These are phyloP conservation scores for Xylocopa sonorina DNA, from an alignment of 1,140 invertebrate genomes.

Conservation along the genomic window DNA sequence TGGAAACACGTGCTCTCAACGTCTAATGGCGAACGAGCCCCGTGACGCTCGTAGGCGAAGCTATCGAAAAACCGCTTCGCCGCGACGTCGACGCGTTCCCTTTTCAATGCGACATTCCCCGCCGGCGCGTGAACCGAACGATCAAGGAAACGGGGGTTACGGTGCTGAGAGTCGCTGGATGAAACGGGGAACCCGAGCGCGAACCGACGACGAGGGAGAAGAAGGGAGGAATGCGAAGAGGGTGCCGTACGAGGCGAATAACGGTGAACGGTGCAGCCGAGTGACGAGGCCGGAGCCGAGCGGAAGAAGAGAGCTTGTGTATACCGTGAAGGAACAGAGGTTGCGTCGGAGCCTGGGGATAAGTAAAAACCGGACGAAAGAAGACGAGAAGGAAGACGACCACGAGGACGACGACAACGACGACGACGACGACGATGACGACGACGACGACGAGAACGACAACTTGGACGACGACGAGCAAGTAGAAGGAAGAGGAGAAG, in stretches of 20 bases:
- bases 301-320: slow-evolving; percentile 53
- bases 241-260: slow-evolving; percentile 59
- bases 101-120: background rate
- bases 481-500: slow-evolving; percentile 19
- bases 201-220: background rate
- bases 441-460: slow-evolving; percentile 3
- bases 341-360: slow-evolving; percentile 24
- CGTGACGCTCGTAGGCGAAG: background rate
- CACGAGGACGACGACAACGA: background rate
- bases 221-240: slow-evolving; percentile 51
- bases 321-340: slow-evolving; percentile 33
- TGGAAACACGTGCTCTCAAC: background rate
- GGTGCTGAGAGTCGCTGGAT: background rate
- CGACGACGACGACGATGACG: slow-evolving; percentile 15
- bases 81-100: background rate
- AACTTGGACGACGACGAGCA: no score
- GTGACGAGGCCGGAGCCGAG: slow-evolving; percentile 53
- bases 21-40: background rate
- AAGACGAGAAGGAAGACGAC: slow-evolving; percentile 12
- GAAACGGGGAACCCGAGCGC: background rate
- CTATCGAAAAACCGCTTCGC: background rate
- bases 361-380: slow-evolving; percentile 34
- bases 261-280: slow-evolving; percentile 61
- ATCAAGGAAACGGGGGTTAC: slow-evolving; percentile 24
- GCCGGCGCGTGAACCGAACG: background rate